phyloP scores from a whole-genome alignment of 1,140 invertebrate genomes.

The Tyrophagus putrescentiae region DNA sequence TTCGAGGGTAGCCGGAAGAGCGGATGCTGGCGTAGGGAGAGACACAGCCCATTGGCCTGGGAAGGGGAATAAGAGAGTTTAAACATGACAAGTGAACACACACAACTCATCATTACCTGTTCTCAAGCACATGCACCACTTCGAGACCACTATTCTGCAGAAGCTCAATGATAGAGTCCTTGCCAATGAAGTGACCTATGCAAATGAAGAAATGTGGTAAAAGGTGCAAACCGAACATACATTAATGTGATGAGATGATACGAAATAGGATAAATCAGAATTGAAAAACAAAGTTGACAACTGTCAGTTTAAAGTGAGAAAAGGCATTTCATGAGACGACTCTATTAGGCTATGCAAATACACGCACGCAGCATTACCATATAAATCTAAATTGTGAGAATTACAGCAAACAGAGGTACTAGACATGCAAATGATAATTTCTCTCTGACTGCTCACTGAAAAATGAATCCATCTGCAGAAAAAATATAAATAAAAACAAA shows the following conservation, averaged over 20 bases:
- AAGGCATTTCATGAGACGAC: not conserved
- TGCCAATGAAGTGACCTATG: slow-evolving; percentile 40
- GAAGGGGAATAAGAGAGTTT: no score
- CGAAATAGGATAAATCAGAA: not conserved
- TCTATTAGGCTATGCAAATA: not conserved
- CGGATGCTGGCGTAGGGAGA: no score
- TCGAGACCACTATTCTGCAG: slow-evolving; percentile 27
- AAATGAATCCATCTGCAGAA: no score
- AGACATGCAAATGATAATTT: no score
- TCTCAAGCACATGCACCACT: slow-evolving; percentile 20
- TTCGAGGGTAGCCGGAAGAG: no score
- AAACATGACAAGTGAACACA: no score
- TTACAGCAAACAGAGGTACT: no score
- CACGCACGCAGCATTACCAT: not conserved
- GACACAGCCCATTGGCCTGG: no score
- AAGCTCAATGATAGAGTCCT: slow-evolving; percentile 38
- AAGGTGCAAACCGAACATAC: not conserved
- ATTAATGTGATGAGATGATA: not conserved
- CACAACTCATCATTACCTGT: no score
- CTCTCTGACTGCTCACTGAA: no score
- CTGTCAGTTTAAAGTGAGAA: not conserved
- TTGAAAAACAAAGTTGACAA: no score
- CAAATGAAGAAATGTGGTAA: slow-evolving; percentile 15
- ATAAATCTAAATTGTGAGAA: no score
- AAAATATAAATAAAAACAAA: slow-evolving; percentile 11